These are phyloP conservation scores for Grallaria varia DNA, from an alignment of 2,113 vertebrate genomes.

Conservation along the genomic window DNA sequence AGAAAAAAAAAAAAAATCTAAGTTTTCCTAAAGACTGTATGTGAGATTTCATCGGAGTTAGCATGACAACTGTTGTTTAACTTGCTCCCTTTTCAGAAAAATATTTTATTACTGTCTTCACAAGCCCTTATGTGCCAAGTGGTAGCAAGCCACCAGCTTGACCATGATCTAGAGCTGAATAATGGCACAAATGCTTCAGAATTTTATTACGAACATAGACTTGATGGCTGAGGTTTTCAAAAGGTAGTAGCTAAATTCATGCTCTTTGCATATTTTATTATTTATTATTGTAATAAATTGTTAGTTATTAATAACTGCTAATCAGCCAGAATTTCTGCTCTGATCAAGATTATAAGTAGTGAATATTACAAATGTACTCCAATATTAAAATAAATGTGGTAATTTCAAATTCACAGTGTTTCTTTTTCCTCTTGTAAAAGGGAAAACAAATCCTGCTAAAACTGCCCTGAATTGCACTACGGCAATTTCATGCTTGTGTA, in stretches of 20 bases:
- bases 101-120: not conserved
- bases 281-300: not conserved
- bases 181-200: not conserved
- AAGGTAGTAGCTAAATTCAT: not conserved
- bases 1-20: not conserved
- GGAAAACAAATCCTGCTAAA: slow-evolving; percentile 1
- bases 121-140: not conserved
- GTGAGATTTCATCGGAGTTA: not conserved
- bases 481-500: slow-evolving; percentile 7
- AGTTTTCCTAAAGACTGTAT: not conserved
- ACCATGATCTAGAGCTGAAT: not conserved
- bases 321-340: not conserved
- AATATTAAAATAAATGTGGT: not conserved
- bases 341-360: not conserved
- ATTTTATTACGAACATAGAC: not conserved
- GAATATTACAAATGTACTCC: not conserved
- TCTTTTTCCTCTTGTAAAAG: not conserved
- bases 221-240: not conserved
- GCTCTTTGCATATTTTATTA: not conserved
- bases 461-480: not conserved
- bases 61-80: not conserved
- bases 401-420: not conserved
- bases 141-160: not conserved
- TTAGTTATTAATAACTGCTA: not conserved
- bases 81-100: not conserved